These are phyloP conservation scores for Herpetotheres cachinnans DNA, from an alignment of 2,113 vertebrate genomes.

Conservation along the genomic window DNA sequence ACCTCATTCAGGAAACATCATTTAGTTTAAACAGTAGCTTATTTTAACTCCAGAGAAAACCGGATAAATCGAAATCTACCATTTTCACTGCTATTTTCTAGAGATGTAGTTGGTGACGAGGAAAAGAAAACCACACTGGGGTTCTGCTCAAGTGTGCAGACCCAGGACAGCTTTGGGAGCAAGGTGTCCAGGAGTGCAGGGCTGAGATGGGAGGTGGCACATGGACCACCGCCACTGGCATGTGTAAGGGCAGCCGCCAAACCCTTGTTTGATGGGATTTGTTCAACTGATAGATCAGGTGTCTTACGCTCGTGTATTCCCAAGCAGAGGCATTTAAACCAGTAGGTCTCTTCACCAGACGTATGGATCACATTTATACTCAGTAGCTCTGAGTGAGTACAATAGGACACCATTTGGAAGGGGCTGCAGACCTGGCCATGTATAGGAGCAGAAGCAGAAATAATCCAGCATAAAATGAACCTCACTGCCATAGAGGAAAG, in stretches of 20 bases:
- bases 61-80: not conserved
- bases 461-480: not conserved
- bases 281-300: not conserved
- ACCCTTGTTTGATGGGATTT: not conserved
- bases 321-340: rapidly evolving
- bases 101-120: rapidly evolving
- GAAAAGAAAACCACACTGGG: not conserved
- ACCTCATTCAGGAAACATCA: not conserved
- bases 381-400: not conserved
- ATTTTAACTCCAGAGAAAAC: not conserved
- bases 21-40: not conserved
- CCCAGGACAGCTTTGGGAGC: not conserved
- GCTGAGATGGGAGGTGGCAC: not conserved
- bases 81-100: not conserved
- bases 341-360: not conserved
- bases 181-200: not conserved
- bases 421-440: not conserved
- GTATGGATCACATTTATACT: rapidly evolving
- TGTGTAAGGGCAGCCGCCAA: not conserved
- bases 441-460: not conserved
- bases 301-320: not conserved
- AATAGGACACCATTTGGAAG: not conserved
- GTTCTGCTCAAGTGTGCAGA: not conserved
- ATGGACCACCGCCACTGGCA: rapidly evolving
- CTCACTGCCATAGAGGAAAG: not conserved